These are phyloP conservation scores for Gymnocephalus cernua DNA, from an alignment of 2,113 vertebrate species.

Conservation along the genomic window DNA sequence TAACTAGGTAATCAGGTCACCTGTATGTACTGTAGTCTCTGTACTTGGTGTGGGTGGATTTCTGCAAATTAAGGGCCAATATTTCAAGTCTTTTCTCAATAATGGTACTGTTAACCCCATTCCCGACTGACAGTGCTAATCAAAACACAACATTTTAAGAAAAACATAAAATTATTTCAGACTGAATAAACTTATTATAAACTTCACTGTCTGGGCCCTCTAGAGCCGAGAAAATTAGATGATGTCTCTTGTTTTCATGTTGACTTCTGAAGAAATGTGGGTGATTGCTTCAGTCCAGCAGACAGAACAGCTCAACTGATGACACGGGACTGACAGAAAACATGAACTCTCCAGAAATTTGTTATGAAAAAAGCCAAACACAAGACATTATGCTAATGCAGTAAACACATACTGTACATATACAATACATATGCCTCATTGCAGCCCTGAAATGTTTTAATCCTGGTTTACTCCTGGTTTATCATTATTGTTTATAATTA, in stretches of 20 bases:
- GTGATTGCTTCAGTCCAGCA: conserved; percentile 7
- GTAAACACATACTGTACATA: not conserved
- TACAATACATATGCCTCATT: too few species aligned
- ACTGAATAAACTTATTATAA: too few species aligned
- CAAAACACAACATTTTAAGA: not conserved
- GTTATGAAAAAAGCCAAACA: not conserved
- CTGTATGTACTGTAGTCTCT: not conserved
- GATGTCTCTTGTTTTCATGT: not conserved
- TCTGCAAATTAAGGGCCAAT: conserved; percentile 1
- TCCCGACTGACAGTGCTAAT: not conserved
- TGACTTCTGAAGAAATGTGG: not conserved
- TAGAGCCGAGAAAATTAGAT: not conserved
- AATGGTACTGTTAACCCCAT: too few species aligned
- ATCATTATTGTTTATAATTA: not conserved
- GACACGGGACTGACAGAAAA: not conserved
- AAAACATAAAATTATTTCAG: not conserved
- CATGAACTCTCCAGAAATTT: not conserved
- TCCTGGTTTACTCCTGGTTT: not conserved
- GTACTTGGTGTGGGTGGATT: not conserved
- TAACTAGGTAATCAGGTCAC: conserved; percentile 13
- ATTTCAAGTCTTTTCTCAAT: not conserved
- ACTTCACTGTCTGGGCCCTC: not conserved
- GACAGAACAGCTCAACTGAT: conserved; percentile 8
- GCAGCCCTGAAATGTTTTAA: not conserved
- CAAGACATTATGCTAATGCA: not conserved